Conservation (phyloP, 1,140 invertebrate species). For the Leptinotarsa undecemlineata region DNA sequence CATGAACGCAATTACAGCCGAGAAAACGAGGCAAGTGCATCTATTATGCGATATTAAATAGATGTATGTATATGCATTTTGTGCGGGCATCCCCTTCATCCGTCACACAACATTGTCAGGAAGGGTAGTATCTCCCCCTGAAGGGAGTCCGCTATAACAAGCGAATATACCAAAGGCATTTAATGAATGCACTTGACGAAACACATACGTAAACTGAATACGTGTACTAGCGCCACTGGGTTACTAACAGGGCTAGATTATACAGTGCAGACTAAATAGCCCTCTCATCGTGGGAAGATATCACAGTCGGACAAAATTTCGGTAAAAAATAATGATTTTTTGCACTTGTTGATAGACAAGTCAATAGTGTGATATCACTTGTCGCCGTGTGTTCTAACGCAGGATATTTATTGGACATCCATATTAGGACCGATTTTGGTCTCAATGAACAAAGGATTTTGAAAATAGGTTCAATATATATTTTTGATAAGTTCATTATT, state of each 20-base stretch:
- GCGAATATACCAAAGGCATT: constrained; percentile 52
- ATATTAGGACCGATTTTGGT: too few species aligned
- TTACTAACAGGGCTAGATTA: not conserved
- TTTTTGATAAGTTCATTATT: too few species aligned
- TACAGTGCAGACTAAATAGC: too few species aligned
- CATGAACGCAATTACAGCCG: not conserved
- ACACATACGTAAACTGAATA: constrained; percentile 23
- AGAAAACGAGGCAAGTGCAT: not conserved
- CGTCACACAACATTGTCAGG: constrained; percentile 39
- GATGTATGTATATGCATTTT: not conserved
- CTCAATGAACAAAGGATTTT: too few species aligned
- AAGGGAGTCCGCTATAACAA: constrained; percentile 47
- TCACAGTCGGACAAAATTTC: too few species aligned
- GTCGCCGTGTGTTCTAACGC: too few species aligned
- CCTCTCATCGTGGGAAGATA: too few species aligned
- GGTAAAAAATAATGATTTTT: too few species aligned
- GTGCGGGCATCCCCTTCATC: not conserved
- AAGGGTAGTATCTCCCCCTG: constrained; percentile 44
- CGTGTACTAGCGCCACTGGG: constrained; percentile 13
- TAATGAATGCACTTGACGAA: constrained; percentile 51
- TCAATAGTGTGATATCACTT: too few species aligned
- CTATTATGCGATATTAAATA: constrained; percentile 2
- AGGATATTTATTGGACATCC: too few species aligned
- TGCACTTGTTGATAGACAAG: too few species aligned
- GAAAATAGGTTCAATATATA: too few species aligned